These are phyloP conservation scores for Eilema sororculum DNA, from an alignment of 2,888 invertebrate genomes.

Conservation along the genomic window DNA sequence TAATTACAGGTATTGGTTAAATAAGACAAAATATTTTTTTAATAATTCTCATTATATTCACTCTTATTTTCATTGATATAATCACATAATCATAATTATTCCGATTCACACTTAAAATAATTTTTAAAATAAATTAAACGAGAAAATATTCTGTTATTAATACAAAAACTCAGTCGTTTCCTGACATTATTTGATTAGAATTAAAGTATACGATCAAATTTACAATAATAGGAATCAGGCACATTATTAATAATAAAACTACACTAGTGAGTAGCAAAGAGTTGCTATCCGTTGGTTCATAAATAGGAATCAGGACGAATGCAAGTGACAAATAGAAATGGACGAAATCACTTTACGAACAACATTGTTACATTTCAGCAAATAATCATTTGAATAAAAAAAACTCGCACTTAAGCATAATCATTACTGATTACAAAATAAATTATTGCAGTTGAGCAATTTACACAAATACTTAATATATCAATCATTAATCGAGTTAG, in stretches of 20 bases:
- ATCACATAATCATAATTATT: conserved; percentile 86
- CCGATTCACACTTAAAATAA: conserved; percentile 85
- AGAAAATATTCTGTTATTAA: conserved; percentile 85
- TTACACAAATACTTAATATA: conserved; percentile 62
- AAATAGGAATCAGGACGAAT: conserved; percentile 49
- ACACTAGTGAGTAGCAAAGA: conserved; percentile 75
- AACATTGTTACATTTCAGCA: conserved; percentile 63
- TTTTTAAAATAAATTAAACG: conserved; percentile 84
- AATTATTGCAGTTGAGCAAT: conserved; percentile 80
- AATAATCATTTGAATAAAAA: conserved; percentile 77
- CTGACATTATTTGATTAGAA: conserved; percentile 84
- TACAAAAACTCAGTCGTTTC: conserved; percentile 85
- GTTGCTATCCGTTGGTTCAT: conserved; percentile 60
- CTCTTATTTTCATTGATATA: conserved; percentile 83
- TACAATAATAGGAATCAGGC: conserved; percentile 87
- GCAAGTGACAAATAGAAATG: conserved; percentile 56
- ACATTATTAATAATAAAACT: conserved; percentile 74
- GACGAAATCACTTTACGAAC: conserved; percentile 72
- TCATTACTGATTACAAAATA: conserved; percentile 74
- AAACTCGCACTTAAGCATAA: conserved; percentile 82
- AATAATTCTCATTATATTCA: conserved; percentile 83
- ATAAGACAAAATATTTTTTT: conserved; percentile 61
- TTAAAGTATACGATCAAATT: conserved; percentile 82
- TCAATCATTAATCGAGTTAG: conserved; percentile 62
- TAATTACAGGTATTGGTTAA: conserved; percentile 14